Evolutionary conservation across 2,797 vertebrate species (phyloP), one percentile per base, ranked within the genome.

Genomic region (Pangasius mekongensis): DNA sequence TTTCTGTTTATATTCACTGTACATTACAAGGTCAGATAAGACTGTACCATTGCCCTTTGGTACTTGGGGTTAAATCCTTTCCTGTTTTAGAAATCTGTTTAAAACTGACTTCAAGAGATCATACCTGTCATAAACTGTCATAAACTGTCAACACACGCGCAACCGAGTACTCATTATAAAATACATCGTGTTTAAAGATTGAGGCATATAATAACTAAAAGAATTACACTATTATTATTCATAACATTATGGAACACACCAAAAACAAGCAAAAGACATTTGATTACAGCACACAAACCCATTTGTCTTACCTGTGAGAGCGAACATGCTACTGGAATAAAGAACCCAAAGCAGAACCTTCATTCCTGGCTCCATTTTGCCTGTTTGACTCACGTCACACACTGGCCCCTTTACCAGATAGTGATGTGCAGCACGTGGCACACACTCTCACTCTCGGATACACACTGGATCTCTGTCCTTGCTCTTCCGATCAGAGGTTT

Each of bases 271-370:
- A 24, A 81, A 62, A 62, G 22, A 62, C 33, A 39, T 60, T 39
- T 24, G 10, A 81, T 24, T 36, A 30, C 39, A 20, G n/a, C 24
- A 67, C 80, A 76, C 22, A 22, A 52, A 58, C 24, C 67, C 39
- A 27, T 67, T 73, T 43, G 73, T 5, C 94, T 95, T 95, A 96
- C 96, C 95, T n/a, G 93, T 91, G 0, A 92, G 83, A 11, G 90
- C 78, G 30, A 96, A 85, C 74, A 92, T 93, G 78, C 94, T 76
- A 88, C 92, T 92, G 89, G 92, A 76, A 83, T 91, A 95, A 24
- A 94, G 0, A 11, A 94, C 9, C 89, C 95, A 24, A 30, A 95
- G 80, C 3, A 92, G 67, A 89, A 62, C 0, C 90, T 91, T 94
- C 86, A 89, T 89, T 52, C 36, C 86, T 39, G 11, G 81, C 39